Percentiles rank a stretch among this genome's conserved stretches.
Conservation (phyloP, 2,113 vertebrate genomes). For the Neogale vison region DNA sequence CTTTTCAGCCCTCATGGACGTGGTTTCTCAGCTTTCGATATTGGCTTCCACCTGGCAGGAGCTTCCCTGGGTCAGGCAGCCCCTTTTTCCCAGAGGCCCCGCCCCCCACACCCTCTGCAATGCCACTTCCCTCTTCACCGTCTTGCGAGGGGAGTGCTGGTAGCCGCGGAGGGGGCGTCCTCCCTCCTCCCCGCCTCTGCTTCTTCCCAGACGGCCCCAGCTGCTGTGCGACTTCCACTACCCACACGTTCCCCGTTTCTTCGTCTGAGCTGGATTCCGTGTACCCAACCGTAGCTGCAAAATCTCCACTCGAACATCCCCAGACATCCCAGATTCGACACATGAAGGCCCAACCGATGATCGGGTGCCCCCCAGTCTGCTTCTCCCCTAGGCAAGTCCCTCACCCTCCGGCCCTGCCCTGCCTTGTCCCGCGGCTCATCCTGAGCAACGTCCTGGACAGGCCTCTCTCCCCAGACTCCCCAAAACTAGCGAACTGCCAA, state of each 20-base stretch:
- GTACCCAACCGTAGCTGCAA: neutral
- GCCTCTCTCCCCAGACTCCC: neutral
- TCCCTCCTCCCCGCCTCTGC: rapidly evolving
- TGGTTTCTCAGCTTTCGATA: rapidly evolving
- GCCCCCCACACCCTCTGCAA: neutral
- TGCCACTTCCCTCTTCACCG: too few species aligned
- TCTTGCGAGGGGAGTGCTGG: neutral
- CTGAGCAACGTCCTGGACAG: neutral
- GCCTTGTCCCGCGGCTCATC: neutral
- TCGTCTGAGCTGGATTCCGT: rapidly evolving
- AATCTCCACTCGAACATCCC: neutral
- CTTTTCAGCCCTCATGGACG: too few species aligned
- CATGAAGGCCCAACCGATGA: neutral
- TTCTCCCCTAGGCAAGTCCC: neutral
- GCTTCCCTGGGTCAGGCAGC: too few species aligned
- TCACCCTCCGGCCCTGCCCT: neutral
- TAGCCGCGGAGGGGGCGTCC: rapidly evolving
- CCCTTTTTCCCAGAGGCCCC: neutral
- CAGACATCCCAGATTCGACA: neutral
- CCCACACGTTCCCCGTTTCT: neutral
- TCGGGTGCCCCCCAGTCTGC: too few species aligned
- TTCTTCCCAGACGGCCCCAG: neutral
- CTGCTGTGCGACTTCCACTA: neutral
- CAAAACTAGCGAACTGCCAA: too few species aligned
- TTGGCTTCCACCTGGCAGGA: neutral